Evolutionary conservation across 2,113 vertebrate species (phyloP), one percentile per base, ranked within the genome.

Genomic region (Montifringilla adamsi): DNA sequence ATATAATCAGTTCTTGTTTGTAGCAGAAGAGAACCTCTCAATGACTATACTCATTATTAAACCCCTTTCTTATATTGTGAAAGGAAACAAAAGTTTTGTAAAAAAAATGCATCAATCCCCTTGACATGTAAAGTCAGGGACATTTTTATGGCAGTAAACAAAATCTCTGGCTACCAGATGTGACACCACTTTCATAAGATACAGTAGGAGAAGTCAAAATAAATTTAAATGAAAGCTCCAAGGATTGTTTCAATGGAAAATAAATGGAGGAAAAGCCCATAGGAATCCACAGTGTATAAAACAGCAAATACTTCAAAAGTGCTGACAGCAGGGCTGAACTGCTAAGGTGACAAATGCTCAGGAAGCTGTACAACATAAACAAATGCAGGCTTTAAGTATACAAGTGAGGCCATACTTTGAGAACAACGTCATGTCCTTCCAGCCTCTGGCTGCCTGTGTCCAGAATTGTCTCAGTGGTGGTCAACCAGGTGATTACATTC

Each of bases 281-380:
- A 85, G 69, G 63, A 77, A 7, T 72, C 66, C 60, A 84, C 28
- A 87, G 68, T 8, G 11, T 33, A 84, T 95, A 94, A 91, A 96
- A 97, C 20, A 91, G 72, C 81, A 96, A 92, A 94, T 91, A 84
- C 24, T 87, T 95, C 43, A 88, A 79, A 96, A 93, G 74, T 84
- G 90, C 60, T 96, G 96, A 96, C 91, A 95, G 85, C 70, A 93
- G 53, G 84, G 72, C 84, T 94, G 88, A 84, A 75, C 94, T 94
- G 90, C 53, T 88, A 66, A 76, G 64, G 79, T 93, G 74, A 86
- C 12, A 8, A 97, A 80, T 81, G 70, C 67, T 95, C 37, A 90
- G 89, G 67, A 93, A 95, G 67, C 43, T 64, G 41, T 64, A 55
- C 73, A 96, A 93, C 69, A 92, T 24, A 96, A 96, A 95, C 72